These are phyloP conservation scores for Philereme vetulata DNA, from an alignment of 2,888 invertebrate species.

Conservation along the genomic window DNA sequence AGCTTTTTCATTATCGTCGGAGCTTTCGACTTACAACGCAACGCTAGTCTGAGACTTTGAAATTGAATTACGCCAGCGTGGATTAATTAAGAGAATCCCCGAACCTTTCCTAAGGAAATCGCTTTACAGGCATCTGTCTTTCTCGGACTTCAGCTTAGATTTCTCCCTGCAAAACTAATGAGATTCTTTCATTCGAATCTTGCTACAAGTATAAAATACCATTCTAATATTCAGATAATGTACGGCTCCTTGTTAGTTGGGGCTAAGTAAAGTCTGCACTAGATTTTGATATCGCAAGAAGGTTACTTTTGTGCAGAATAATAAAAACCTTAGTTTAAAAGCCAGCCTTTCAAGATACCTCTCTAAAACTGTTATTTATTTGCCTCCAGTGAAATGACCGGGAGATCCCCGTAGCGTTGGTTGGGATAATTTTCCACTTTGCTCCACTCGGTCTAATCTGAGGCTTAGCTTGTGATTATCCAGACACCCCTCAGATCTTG, in stretches of 20 bases:
- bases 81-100: constrained; percentile 24
- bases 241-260: not conserved
- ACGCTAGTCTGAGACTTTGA: constrained; percentile 15
- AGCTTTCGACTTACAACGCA: constrained; percentile 27
- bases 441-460: constrained; percentile 40
- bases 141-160: not conserved
- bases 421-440: constrained; percentile 40
- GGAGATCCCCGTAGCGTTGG: constrained; percentile 25
- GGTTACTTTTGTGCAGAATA: constrained; percentile 28
- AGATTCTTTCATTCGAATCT: not conserved
- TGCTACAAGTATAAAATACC: not conserved
- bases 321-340: constrained; percentile 27
- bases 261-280: not conserved
- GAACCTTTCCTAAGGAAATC: constrained; percentile 12
- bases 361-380: constrained; percentile 32
- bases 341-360: constrained; percentile 20
- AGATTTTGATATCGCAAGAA: not conserved
- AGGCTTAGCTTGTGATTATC: constrained; percentile 44
- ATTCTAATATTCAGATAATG: not conserved
- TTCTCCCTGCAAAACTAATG: not conserved
- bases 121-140: constrained; percentile 5
- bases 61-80: constrained; percentile 19
- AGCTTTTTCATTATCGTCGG: constrained; percentile 43
- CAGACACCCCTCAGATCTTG: constrained; percentile 42
- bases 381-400: constrained; percentile 31